phyloP scores from a whole-genome alignment of 1,140 invertebrate species.

The Drosophila sulfurigaster region DNA sequence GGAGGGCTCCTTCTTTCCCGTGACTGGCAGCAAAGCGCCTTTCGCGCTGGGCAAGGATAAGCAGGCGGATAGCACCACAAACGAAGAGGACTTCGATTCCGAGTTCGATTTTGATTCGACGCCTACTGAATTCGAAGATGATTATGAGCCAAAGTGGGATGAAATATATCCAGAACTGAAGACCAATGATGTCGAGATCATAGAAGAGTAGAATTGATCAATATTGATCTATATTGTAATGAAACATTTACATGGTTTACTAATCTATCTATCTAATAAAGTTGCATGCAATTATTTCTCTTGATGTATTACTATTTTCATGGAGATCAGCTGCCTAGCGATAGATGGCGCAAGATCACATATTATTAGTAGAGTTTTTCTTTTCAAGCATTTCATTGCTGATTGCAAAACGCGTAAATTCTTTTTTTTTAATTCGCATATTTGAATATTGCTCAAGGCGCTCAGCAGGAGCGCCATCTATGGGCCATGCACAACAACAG shows the following conservation, averaged over 20 bases:
- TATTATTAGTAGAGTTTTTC: too few species aligned
- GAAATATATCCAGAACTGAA: constrained; percentile 51
- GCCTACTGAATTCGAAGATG: constrained; percentile 36
- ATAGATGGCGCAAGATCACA: background rate
- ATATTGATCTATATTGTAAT: constrained; percentile 14
- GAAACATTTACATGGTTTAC: background rate
- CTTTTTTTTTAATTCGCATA: too few species aligned
- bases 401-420: background rate
- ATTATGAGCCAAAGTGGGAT: constrained; percentile 63
- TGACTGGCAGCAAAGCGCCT: constrained; percentile 86
- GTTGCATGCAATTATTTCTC: background rate
- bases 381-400: too few species aligned
- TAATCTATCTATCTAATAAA: background rate
- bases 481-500: background rate
- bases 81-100: constrained; percentile 24
- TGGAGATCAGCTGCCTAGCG: too few species aligned
- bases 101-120: constrained; percentile 36
- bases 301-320: background rate
- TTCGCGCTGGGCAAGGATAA: constrained; percentile 85
- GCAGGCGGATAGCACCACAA: constrained; percentile 54
- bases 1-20: constrained; percentile 87
- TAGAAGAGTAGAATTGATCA: constrained; percentile 40
- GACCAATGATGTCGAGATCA: constrained; percentile 13
- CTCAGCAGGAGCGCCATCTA: constrained; percentile 18
- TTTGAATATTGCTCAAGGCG: constrained; percentile 13